A percentile compares a stretch with the other conserved stretches of the same genome.
phyloP scores from a whole-genome alignment of 2,113 vertebrate genomes.

The Ophthalmotilapia sp. region DNA sequence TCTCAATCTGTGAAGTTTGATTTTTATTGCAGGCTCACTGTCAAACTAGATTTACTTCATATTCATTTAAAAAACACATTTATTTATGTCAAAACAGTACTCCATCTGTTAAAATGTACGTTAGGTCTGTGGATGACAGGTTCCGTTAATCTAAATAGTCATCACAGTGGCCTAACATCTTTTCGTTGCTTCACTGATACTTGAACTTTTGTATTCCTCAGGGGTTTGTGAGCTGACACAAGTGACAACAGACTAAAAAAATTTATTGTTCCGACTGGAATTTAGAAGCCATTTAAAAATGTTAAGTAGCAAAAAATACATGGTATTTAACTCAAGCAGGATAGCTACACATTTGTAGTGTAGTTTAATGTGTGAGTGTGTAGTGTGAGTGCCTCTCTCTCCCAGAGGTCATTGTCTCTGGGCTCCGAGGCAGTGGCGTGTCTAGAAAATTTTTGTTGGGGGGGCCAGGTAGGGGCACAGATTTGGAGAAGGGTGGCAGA shows the following conservation, averaged over 20 bases:
- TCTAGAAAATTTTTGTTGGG: too few relatives aligned
- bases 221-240: background rate
- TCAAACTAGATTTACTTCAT: background rate
- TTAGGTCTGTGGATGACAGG: background rate
- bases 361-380: background rate
- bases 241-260: conserved; percentile 15
- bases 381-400: background rate
- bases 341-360: background rate
- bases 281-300: background rate
- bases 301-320: background rate
- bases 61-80: background rate
- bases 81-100: background rate
- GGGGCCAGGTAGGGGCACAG: too few relatives aligned
- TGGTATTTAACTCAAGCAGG: background rate
- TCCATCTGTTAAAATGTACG: background rate
- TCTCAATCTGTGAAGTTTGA: background rate
- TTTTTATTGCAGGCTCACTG: background rate
- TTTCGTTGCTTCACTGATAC: background rate
- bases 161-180: background rate
- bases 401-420: conserved; percentile 55
- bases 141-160: background rate
- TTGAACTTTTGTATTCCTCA: background rate
- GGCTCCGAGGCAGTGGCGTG: conserved; percentile 52
- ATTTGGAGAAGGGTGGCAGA: too few relatives aligned
- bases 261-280: background rate